phyloP scores from a whole-genome alignment of 1,140 invertebrate genomes.

The Drosophila novamexicana region DNA sequence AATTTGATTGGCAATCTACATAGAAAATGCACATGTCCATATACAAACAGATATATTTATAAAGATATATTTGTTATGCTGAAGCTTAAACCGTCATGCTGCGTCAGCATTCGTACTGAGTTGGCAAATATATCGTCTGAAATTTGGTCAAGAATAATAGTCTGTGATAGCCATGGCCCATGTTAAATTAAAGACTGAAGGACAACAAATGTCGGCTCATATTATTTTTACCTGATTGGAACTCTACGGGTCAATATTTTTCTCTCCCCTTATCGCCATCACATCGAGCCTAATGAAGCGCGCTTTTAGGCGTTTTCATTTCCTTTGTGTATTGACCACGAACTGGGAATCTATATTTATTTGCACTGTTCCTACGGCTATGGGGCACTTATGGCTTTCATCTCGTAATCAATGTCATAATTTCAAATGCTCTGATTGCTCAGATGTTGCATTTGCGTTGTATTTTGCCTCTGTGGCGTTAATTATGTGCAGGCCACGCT shows the following conservation, averaged over 20 bases:
- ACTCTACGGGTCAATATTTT: neutral
- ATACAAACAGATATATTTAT: neutral
- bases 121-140: too few species aligned
- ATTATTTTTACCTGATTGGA: neutral
- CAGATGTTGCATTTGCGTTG: constrained; percentile 21
- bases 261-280: neutral
- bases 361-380: constrained; percentile 16
- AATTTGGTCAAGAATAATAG: too few species aligned
- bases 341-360: constrained; percentile 5
- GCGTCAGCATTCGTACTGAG: too few species aligned
- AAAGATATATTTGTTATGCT: neutral
- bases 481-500: constrained; percentile 62
- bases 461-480: constrained; percentile 28
- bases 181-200: neutral
- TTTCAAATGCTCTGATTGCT: constrained; percentile 69
- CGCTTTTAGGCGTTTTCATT: constrained; percentile 18
- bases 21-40: constrained; percentile 14
- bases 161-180: neutral
- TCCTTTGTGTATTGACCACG: constrained; percentile 27
- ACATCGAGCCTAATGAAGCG: constrained; percentile 14
- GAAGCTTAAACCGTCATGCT: too few species aligned
- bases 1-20: constrained; percentile 76
- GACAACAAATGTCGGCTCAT: neutral
- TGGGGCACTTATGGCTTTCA: constrained; percentile 49
- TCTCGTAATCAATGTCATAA: constrained; percentile 68